phyloP scores from a whole-genome alignment of 2,797 vertebrate genomes.

The Gallinago solitaria region DNA sequence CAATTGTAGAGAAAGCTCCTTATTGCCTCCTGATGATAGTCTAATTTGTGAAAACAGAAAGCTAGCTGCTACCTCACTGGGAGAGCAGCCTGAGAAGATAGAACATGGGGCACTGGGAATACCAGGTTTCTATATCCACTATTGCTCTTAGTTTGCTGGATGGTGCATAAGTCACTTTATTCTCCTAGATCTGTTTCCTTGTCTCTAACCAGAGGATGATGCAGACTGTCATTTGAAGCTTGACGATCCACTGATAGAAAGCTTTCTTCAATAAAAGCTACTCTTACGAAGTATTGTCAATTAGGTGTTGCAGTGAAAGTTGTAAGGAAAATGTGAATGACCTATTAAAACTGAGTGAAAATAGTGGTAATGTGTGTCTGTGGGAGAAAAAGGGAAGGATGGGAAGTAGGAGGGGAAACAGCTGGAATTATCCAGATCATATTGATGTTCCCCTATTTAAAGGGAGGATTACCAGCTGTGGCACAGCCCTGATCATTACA shows the following conservation, averaged over 20 bases:
- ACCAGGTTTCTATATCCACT: neutral
- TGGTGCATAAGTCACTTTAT: neutral
- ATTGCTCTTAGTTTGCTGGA: neutral
- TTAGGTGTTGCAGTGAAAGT: neutral
- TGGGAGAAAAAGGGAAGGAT: neutral
- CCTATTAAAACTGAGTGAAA: neutral
- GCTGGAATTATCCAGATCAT: neutral
- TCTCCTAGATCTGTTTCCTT: neutral
- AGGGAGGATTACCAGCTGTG: neutral
- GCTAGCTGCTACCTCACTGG: neutral
- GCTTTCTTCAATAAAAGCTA: neutral
- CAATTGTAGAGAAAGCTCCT: neutral
- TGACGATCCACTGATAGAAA: neutral
- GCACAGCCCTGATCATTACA: neutral
- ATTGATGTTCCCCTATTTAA: neutral
- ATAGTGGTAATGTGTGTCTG: neutral
- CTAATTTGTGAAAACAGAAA: neutral
- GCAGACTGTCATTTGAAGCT: neutral
- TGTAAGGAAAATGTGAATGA: neutral
- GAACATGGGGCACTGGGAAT: neutral
- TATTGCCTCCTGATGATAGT: neutral
- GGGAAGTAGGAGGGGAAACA: neutral
- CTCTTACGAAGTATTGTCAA: neutral
- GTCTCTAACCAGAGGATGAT: neutral
- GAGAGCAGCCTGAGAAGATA: neutral